Evolutionary conservation across 1,140 invertebrate species (phyloP), one percentile per base, ranked within the genome.

Genomic region (Apis florea): DNA sequence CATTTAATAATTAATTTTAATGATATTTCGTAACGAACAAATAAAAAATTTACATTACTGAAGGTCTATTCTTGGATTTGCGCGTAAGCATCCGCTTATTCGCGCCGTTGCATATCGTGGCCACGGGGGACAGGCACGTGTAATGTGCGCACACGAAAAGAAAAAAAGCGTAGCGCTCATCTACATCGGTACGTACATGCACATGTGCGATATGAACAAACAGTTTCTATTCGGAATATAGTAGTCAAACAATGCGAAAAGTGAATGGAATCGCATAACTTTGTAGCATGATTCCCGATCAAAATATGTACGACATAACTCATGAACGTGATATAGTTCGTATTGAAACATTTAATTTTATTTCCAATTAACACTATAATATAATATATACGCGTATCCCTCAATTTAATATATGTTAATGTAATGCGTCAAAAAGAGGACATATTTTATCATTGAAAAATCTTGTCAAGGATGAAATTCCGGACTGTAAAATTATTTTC

Each of bases 41-140:
- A 49, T 49, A 54, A 68, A 81, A 80, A 74, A 82, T 69, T 68
- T 54, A 68, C 49, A 19, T 77, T 26, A 21, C 31, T 40, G 31
- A 70, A 82, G 51, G 56, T 69, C 56, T 69, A 54, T 77, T 53
- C 80, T 64, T 13, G 61, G 74, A 6, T 21, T 13, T 17, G 59
- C 53, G 64, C 56, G 40, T 40, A 56, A 77, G 24, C 49, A 74
- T 69, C 17, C 49, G 31, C 53, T 82, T 77, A 77, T 61, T n/a
- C 58, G 47, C 31, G 24, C 77, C 66, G 80, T 77, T 82, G 64
- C 49, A 26, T 54, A 63, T 70, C 74, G 64, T 69, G 66, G 24
- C 53, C 61, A 67, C 70, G 47, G 15, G n/a, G 53, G n/a, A 26
- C 24, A n/a, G 47, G 47, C 64, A 77, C 73, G 80, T 77, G 79